Base-by-base conservation (phyloP, 1,140 invertebrate species). In the Spodoptera litura region DNA sequence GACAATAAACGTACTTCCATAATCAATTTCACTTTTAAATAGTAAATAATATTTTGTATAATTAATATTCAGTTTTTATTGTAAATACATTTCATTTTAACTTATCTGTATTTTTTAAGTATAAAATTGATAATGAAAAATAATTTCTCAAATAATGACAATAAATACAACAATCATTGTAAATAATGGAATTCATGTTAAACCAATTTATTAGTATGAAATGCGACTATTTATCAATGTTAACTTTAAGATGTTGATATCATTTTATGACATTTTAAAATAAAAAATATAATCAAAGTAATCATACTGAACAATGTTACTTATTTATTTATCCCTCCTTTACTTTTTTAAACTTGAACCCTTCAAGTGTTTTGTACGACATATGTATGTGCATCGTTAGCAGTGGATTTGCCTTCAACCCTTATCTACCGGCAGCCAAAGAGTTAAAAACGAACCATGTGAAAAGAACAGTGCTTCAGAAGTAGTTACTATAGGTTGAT, bases 221-320 rank as follows among this genome's bases (percentile, higher is more conserved):
- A 85, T 82, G 86, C 88, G 83, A 88, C 83, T 91, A 91, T 93
- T 92, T 92, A 94, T 94, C 91, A 93, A 92, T 94, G 93, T 94
- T 94, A 93, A 87, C 79, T 79, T 82, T 93, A 94, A 94, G 93
- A 93, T 93, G 93, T 94, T 94, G 88, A 92, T 93, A 93, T 93
- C 91, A 93, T 93, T 93, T 94, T 94, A 94, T 91, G 90, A 93
- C 87, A 93, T 94, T 94, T 94, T 89, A 93, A 93, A 94, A 93
- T 92, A 93, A 94, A 94, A 91, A 89, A 85, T 90, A 85, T 90
- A 89, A 78, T 75, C 80, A 81, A 80, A 75, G 62, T 77, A 77
- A 66, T 77, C 56, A 64, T 66, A 66, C 25, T 55, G 62, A 31
- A 27, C 64, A 20, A 31, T 55, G 74, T 77, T 77, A 31, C 51